Evolutionary conservation across 2,888 invertebrate genomes (phyloP).

Genomic region (Argyresthia goedartella): DNA sequence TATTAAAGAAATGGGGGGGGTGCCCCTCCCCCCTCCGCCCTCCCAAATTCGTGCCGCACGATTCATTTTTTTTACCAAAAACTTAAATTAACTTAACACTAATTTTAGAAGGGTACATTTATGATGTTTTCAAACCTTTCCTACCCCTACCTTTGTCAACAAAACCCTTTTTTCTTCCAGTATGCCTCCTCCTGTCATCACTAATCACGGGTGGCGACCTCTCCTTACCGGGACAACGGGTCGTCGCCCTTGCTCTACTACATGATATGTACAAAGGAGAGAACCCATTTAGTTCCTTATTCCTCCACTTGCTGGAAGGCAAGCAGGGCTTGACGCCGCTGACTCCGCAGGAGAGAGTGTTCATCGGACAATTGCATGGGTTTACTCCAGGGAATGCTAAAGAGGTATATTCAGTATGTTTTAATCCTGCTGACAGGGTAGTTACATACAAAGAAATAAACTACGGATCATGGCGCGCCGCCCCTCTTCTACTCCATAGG

Average conservation of each 20-base stretch:
- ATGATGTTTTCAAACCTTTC: too few species aligned
- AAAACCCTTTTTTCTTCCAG: conserved; percentile 22
- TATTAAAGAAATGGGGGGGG: too few species aligned
- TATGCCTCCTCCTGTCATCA: conserved; percentile 55
- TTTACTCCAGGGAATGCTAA: conserved; percentile 76
- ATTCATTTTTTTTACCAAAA: too few species aligned
- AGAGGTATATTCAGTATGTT: conserved; percentile 77
- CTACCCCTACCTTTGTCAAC: too few species aligned
- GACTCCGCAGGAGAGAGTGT: conserved; percentile 75
- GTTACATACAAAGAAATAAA: too few species aligned
- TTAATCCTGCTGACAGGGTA: too few species aligned
- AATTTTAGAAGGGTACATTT: too few species aligned
- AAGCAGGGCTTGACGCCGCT: conserved; percentile 48
- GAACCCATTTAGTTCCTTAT: conserved; percentile 55
- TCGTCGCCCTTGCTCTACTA: conserved; percentile 53
- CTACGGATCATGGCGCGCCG: too few species aligned
- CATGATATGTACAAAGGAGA: conserved; percentile 55
- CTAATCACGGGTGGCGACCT: conserved; percentile 58
- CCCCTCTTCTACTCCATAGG: too few species aligned
- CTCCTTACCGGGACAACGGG: conserved; percentile 53
- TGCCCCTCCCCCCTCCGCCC: too few species aligned
- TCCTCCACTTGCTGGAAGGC: conserved; percentile 51
- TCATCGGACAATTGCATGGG: conserved; percentile 79
- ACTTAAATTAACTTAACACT: too few species aligned
- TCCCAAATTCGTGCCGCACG: too few species aligned